Conservation (phyloP, 2,113 vertebrate species). For the Pachyramphus minor region DNA sequence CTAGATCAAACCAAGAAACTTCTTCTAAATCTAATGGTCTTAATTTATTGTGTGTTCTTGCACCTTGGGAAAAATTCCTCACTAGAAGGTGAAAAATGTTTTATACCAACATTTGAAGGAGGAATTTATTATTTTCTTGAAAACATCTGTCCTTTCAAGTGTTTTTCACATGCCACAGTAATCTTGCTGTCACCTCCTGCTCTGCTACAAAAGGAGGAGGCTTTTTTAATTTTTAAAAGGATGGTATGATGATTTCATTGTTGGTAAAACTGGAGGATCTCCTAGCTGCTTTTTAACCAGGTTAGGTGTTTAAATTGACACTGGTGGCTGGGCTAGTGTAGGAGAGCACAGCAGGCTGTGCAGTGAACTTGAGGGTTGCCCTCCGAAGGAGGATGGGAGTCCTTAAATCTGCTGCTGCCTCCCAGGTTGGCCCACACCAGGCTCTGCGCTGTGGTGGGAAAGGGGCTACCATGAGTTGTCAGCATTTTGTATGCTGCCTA, state of each 20-base stretch:
- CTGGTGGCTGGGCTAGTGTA: background rate
- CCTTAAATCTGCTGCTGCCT: no score
- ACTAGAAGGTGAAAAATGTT: background rate
- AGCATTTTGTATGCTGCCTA: accelerated
- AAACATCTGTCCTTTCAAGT: background rate
- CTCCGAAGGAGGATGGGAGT: accelerated
- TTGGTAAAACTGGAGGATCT: background rate
- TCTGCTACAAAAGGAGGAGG: background rate
- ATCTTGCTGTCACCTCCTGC: background rate
- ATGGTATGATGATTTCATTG: accelerated
- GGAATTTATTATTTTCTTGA: background rate
- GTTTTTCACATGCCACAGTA: background rate
- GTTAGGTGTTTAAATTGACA: background rate
- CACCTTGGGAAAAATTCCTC: background rate
- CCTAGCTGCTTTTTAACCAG: background rate
- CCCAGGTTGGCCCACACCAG: accelerated
- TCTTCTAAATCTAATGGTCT: accelerated
- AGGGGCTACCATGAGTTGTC: background rate
- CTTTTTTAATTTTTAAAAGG: background rate
- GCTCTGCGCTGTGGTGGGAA: accelerated
- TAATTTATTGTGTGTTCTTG: background rate
- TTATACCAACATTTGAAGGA: background rate
- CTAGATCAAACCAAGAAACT: background rate
- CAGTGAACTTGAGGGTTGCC: accelerated
- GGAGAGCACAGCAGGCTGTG: background rate